Conservation (phyloP, 64 coral and sea anemone species). For the Stylophora pistillata region DNA sequence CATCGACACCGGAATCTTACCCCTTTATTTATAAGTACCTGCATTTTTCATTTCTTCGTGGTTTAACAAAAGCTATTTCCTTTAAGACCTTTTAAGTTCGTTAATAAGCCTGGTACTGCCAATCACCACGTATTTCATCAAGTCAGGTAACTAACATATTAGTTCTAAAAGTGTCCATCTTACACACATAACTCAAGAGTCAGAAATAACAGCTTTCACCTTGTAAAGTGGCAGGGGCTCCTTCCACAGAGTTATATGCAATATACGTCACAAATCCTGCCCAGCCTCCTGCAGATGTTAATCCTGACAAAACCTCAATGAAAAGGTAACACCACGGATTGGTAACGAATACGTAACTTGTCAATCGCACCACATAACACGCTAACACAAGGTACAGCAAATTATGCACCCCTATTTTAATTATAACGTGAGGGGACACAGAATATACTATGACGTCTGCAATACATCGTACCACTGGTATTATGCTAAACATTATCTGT, state of each 20-base stretch:
- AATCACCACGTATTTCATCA: too few species aligned
- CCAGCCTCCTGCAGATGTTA: slow-evolving; percentile 74
- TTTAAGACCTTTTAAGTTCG: too few species aligned
- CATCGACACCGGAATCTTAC: too few species aligned
- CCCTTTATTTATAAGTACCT: too few species aligned
- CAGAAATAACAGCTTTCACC: not conserved
- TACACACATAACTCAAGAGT: not conserved
- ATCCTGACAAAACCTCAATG: slow-evolving; percentile 61
- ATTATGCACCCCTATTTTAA: slow-evolving; percentile 53
- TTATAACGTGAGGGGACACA: slow-evolving; percentile 59
- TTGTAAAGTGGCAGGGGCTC: slow-evolving; percentile 56
- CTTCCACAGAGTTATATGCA: slow-evolving; percentile 38
- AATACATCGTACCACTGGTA: slow-evolving; percentile 52
- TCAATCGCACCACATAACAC: slow-evolving; percentile 51
- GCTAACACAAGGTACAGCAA: slow-evolving; percentile 61
- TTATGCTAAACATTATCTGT: slow-evolving; percentile 68
- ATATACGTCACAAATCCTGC: slow-evolving; percentile 57
- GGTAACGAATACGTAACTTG: slow-evolving; percentile 43
- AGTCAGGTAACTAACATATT: too few species aligned
- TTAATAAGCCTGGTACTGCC: too few species aligned
- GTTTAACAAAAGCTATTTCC: too few species aligned
- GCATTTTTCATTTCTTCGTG: too few species aligned
- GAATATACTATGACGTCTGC: slow-evolving; percentile 69
- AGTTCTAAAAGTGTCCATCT: not conserved
- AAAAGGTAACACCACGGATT: slow-evolving; percentile 52